Evolutionary conservation across 2,888 invertebrate species (phyloP), one percentile per base, ranked within the genome.

Genomic region (Eustalomyia histrio): DNA sequence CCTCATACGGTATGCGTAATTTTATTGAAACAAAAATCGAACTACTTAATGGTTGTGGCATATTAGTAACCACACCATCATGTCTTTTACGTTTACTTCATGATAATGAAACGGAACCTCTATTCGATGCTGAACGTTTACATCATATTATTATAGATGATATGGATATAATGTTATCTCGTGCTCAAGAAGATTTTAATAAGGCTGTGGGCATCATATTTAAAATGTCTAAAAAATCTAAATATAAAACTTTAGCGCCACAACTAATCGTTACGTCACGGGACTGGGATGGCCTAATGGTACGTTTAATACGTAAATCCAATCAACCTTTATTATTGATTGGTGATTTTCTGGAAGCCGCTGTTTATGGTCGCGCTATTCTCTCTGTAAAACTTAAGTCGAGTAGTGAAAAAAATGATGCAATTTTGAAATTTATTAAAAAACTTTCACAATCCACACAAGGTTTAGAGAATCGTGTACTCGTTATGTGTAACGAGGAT

Each of bases 291-390:
- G 86, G 90, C 16, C 88, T 91, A 12, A 90, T 96, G 85, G 91
- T 92, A 60, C 89, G 91, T 0, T 91, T 95, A 29, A 76, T 86
- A 12, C 65, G 75, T 7, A 84, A 83, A 16, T 85, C 85, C 16
- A 91, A 92, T 0, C 92, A 93, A 85, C 93, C 95, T 0, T 91
- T 94, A 0, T 90, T 96, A 5, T 93, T 94, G 73, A 94, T 96
- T 72, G 93, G 94, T 0, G 94, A 95, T 21, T 93, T 93, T 84
- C 92, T 95, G 83, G 96, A 96, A 90, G 95, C 95, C 60, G 93
- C 95, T 0, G 90, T 95, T 14, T 96, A 95, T 89, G 94, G 94
- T n/a, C 84, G 92, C 87, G 90, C 92, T 83, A 78, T 91, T 86
- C 90, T 93, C 58, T 89, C 90, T 14, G 86, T 93, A 29, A 90